Percentiles rank a stretch among this genome's conserved stretches.
Evolutionary conservation across 2,888 invertebrate species (phyloP).

Genomic region (Norana najaformis): DNA sequence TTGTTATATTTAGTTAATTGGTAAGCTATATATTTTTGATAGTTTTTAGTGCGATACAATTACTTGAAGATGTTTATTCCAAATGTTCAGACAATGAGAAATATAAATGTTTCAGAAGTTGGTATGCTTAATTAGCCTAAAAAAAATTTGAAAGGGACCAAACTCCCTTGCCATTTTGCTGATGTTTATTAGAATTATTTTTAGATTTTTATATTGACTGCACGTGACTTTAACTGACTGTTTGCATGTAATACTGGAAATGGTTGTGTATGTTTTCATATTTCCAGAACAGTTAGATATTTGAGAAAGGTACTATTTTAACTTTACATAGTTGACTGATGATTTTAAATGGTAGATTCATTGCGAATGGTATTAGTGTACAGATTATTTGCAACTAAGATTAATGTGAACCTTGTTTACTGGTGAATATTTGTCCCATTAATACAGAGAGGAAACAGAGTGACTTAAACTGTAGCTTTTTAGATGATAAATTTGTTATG

Average conservation of each 20-base stretch:
- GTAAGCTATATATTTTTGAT: neutral
- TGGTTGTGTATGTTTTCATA: neutral
- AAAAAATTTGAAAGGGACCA: neutral
- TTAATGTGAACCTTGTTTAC: neutral
- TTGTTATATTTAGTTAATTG: neutral
- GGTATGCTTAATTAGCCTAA: neutral
- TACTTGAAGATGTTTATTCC: constrained; percentile 6
- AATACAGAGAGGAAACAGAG: neutral
- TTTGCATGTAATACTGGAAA: neutral
- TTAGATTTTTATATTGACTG: constrained; percentile 5
- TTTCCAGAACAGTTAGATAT: neutral
- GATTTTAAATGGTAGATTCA: neutral
- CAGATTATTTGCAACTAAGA: neutral
- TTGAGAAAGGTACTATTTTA: neutral
- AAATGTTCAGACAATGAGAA: neutral
- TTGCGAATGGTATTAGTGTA: neutral
- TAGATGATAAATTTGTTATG: constrained; percentile 3
- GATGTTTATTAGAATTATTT: constrained; percentile 8
- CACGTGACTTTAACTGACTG: neutral
- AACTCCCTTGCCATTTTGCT: neutral
- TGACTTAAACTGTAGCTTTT: neutral
- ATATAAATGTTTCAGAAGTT: neutral
- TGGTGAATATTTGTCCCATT: neutral
- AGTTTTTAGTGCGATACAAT: neutral
- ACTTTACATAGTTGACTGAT: neutral